Evolutionary conservation across 2,888 invertebrate genomes (phyloP), one percentile per base, ranked within the genome.

Genomic region (Cryptocephalus moraei): DNA sequence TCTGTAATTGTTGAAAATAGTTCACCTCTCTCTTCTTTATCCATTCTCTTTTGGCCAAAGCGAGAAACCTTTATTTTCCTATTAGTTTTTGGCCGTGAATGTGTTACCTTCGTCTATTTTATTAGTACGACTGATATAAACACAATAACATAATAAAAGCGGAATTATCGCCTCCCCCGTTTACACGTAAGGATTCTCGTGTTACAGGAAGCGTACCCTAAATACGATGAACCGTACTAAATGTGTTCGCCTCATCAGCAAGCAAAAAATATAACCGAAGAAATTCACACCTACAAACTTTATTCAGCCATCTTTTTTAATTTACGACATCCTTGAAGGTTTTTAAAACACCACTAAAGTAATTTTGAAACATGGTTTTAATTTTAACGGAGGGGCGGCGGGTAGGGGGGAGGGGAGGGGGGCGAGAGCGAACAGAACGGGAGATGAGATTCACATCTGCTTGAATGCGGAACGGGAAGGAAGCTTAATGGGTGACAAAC

Each of bases 331-430:
- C 66, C 66, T 67, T 62, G 61, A 64, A 62, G 65, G 61, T 67
- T 67, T 66, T 68, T 65, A 66, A 67, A 68, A 68, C 66, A 67
- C 63, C 67, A 63, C 67, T 64, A 63, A 66, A 66, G 67, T 69
- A 69, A 69, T 69, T 68, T 68, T 66, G 66, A 69, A 67, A 68
- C 69, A 69, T 66, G 68, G 68, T 68, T 68, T 68, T 68, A 69
- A 68, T 68, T 69, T 69, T 66, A 66, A 65, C 63, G 61, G 59
- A 61, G 58, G 60, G 51, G 58, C 50, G 54, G 54, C 55, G 55
- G 54, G 36, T 11, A 36, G 12, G 11, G 3, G 36, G 12, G 36
- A n/a, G n/a, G n/a, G n/a, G n/a, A n/a, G n/a, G n/a, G n/a, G n/a
- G n/a, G 34, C 34, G 12, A 56, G 12, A 2, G 36, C 12, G n/a